Percentiles rank a stretch among this genome's conserved stretches.
Conservation (phyloP, 2,888 invertebrate genomes). For the Cerastis leucographa region DNA sequence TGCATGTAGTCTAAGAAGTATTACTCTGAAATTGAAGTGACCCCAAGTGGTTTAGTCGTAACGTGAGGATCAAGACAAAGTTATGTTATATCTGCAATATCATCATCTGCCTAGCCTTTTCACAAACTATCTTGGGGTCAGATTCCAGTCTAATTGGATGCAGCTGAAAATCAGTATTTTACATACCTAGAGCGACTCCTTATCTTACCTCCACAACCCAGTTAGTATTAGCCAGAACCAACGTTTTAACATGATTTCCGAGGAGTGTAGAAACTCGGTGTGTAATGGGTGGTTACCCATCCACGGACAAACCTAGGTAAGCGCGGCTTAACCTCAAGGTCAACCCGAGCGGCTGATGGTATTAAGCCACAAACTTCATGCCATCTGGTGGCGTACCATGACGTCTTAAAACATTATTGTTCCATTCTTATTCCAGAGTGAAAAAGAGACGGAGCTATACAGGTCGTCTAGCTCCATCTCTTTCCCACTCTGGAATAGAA, state of each 20-base stretch:
- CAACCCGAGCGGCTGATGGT: background rate
- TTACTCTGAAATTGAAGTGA: conserved; percentile 6
- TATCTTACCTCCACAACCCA: background rate
- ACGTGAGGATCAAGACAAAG: background rate
- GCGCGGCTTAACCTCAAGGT: background rate
- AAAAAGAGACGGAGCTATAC: too few relatives aligned
- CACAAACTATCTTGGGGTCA: background rate
- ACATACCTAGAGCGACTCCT: background rate
- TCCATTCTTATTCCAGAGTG: too few relatives aligned
- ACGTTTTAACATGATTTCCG: background rate
- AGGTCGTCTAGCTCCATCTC: too few relatives aligned
- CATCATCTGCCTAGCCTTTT: background rate
- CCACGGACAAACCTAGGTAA: background rate
- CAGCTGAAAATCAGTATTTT: background rate
- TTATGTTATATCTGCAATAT: background rate
- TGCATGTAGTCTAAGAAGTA: background rate
- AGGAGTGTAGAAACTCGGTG: background rate
- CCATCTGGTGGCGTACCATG: too few relatives aligned
- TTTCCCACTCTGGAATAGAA: too few relatives aligned
- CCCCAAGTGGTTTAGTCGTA: background rate
- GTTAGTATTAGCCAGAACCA: background rate
- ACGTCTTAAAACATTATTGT: too few relatives aligned
- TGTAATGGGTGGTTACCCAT: background rate
- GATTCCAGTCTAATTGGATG: background rate
- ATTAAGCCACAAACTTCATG: background rate